These are phyloP conservation scores for Caenorhabditis brenneri DNA, from an alignment of 1,140 invertebrate genomes.

Conservation along the genomic window DNA sequence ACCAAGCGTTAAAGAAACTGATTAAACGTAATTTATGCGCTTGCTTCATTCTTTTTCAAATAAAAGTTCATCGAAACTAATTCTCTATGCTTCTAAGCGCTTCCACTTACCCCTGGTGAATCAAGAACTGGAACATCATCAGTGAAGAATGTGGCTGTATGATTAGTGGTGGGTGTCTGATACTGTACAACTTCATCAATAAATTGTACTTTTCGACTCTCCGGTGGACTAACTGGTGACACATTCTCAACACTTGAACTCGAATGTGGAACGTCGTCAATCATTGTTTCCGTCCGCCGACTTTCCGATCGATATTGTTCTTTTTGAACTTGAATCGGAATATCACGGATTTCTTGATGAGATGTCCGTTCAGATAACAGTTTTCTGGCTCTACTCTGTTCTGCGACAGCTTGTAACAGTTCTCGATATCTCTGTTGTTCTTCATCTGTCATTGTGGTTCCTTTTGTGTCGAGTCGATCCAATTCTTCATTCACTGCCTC, in stretches of 20 bases:
- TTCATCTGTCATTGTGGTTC: slow-evolving; percentile 53
- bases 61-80: too few species aligned
- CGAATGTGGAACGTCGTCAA: slow-evolving; percentile 36
- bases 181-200: neutral
- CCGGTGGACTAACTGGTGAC: slow-evolving; percentile 15
- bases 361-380: neutral
- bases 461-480: slow-evolving; percentile 53
- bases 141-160: neutral
- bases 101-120: slow-evolving; percentile 9
- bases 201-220: slow-evolving; percentile 23
- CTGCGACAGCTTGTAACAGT: slow-evolving; percentile 19
- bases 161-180: neutral
- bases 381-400: slow-evolving; percentile 43
- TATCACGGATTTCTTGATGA: neutral
- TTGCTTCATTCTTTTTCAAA: too few species aligned
- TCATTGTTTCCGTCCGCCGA: slow-evolving; percentile 34
- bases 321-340: neutral
- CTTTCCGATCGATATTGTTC: neutral
- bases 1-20: too few species aligned
- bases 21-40: too few species aligned
- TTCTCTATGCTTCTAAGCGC: neutral
- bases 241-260: slow-evolving; percentile 28
- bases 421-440: slow-evolving; percentile 52
- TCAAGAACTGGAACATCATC: slow-evolving; percentile 37
- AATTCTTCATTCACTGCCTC: slow-evolving; percentile 56